Evolutionary conservation across 2,113 vertebrate species (phyloP).

Genomic region (Ramphastos sulfuratus): DNA sequence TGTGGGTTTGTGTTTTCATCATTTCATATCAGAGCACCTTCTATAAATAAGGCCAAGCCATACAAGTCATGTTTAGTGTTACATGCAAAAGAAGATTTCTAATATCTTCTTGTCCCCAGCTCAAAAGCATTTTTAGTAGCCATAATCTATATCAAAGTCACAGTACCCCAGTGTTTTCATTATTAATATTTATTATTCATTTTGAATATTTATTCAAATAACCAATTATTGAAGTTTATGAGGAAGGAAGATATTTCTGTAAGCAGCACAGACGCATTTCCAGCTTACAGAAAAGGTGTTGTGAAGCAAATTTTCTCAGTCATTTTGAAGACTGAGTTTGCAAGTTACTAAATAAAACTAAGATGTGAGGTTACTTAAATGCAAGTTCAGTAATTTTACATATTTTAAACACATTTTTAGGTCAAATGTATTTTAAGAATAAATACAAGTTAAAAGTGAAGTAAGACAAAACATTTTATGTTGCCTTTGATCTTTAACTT

Average conservation of each 20-base stretch:
- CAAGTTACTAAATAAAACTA: conserved; percentile 1
- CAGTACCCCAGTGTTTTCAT: background rate
- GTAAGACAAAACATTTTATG: conserved; percentile 74
- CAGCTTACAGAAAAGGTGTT: background rate
- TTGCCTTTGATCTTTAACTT: conserved; percentile 84
- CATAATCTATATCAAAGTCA: background rate
- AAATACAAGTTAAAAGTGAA: conserved; percentile 72
- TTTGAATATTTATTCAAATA: background rate
- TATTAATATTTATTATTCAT: background rate
- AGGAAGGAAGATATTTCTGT: background rate
- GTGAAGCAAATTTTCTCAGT: background rate
- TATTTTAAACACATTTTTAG: conserved; percentile 32
- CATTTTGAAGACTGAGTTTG: background rate
- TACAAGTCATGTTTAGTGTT: background rate
- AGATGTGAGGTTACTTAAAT: background rate
- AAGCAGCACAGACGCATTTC: background rate
- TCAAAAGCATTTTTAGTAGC: background rate
- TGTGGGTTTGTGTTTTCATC: background rate
- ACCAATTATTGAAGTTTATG: background rate
- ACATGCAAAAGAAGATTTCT: background rate
- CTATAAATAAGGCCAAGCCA: background rate
- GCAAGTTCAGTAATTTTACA: background rate
- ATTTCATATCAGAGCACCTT: background rate
- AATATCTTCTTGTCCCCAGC: background rate
- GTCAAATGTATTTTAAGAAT: conserved; percentile 56